These are phyloP conservation scores for Prorops nasuta DNA, from an alignment of 1,140 invertebrate species.

Conservation along the genomic window DNA sequence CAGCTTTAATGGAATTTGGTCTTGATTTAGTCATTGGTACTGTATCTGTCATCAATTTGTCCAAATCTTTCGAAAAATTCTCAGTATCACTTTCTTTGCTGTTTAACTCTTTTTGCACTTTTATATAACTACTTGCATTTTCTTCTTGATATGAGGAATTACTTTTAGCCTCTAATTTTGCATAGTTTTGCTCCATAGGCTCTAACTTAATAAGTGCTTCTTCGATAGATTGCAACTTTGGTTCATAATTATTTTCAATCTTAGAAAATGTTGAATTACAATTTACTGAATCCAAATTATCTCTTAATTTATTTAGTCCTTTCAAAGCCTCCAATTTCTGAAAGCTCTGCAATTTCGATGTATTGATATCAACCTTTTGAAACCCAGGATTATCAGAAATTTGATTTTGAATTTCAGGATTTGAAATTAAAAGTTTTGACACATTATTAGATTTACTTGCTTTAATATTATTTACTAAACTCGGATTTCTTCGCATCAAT, in stretches of 20 bases:
- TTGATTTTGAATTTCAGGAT: conserved; percentile 45
- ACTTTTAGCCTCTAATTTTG: conserved; percentile 34
- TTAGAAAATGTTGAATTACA: conserved; percentile 7
- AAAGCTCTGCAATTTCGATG: conserved; percentile 33
- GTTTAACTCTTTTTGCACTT: conserved; percentile 24
- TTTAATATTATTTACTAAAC: conserved; percentile 15
- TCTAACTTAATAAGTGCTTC: conserved; percentile 41
- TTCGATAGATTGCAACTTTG: conserved; percentile 25
- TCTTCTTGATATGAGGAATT: conserved; percentile 25
- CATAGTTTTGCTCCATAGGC: conserved; percentile 38
- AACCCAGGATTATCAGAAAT: conserved; percentile 46
- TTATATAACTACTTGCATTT: conserved; percentile 19
- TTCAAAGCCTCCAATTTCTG: conserved; percentile 27
- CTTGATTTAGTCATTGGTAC: conserved; percentile 11
- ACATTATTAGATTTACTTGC: conserved; percentile 24
- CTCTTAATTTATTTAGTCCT: conserved; percentile 9
- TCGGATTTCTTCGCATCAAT: conserved; percentile 40
- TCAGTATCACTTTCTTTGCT: conserved; percentile 21
- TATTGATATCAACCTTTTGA: conserved; percentile 44
- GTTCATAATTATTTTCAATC: conserved; percentile 25
- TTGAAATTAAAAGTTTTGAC: conserved; percentile 44
- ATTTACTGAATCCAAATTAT: conserved; percentile 7
- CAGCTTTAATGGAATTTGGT: conserved; percentile 13
- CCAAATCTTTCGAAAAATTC: conserved; percentile 37
- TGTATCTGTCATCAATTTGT: conserved; percentile 34